These are phyloP conservation scores for Solenopsis invicta DNA, from an alignment of 1,140 invertebrate genomes.

Conservation along the genomic window DNA sequence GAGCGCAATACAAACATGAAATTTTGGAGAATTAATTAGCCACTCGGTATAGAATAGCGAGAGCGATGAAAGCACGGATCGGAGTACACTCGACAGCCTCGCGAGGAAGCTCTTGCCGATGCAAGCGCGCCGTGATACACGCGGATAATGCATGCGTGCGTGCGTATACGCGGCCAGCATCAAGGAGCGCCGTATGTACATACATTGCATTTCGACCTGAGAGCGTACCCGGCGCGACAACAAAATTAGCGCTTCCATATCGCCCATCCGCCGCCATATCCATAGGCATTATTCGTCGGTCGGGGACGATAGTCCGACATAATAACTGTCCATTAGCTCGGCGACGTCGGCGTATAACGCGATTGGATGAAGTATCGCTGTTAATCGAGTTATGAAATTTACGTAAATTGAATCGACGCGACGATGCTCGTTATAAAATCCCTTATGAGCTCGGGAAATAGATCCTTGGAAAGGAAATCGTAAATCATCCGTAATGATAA, in stretches of 20 bases:
- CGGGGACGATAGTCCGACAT: constrained; percentile 30
- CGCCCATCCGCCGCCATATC: constrained; percentile 37
- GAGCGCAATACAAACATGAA: background rate
- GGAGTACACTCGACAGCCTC: constrained; percentile 10
- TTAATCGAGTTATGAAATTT: constrained; percentile 60
- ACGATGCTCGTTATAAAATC: constrained; percentile 7
- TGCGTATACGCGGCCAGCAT: constrained; percentile 7
- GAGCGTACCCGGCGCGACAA: constrained; percentile 19
- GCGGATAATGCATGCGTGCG: constrained; percentile 54
- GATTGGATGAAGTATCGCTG: constrained; percentile 49
- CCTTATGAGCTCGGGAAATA: background rate
- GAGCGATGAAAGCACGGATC: constrained; percentile 15
- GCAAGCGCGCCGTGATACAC: constrained; percentile 41
- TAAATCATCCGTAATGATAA: background rate
- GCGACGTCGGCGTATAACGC: constrained; percentile 19
- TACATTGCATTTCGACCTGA: constrained; percentile 25
- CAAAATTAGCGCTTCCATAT: constrained; percentile 44
- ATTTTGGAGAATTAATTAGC: constrained; percentile 41
- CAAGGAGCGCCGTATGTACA: background rate
- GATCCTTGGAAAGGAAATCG: background rate
- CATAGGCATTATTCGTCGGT: constrained; percentile 42
- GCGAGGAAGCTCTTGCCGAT: constrained; percentile 49
- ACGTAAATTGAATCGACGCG: constrained; percentile 41
- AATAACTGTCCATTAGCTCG: constrained; percentile 59
- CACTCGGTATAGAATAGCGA: constrained; percentile 2